Evolutionary conservation across 2,113 vertebrate genomes (phyloP).

Genomic region (Colinus virginianus): DNA sequence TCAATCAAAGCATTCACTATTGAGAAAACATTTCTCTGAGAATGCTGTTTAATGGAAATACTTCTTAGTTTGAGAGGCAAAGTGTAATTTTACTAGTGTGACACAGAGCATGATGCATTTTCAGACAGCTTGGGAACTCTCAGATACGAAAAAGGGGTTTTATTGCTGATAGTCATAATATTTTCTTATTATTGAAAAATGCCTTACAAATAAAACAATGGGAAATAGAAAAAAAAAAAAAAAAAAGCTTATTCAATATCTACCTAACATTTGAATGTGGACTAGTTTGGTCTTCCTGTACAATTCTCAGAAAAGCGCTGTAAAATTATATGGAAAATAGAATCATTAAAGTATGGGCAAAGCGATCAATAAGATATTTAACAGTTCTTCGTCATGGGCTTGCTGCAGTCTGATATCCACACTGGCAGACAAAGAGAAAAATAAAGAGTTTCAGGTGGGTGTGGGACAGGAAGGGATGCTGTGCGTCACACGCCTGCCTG

Average conservation of each 20-base stretch:
- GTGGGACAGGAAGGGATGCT: neutral
- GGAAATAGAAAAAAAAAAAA: conserved; percentile 20
- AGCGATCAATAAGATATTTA: neutral
- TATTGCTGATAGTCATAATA: neutral
- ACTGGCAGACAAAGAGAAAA: rapidly evolving
- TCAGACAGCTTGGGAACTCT: neutral
- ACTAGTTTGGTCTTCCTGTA: neutral
- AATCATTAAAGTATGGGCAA: neutral
- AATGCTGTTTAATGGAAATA: conserved; percentile 41
- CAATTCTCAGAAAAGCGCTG: neutral
- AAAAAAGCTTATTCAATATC: neutral
- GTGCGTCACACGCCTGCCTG: neutral
- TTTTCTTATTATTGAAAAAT: conserved; percentile 12
- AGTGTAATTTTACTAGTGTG: conserved; percentile 30
- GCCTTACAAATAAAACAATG: neutral
- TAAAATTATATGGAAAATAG: neutral
- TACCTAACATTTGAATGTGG: neutral
- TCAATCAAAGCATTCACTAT: conserved; percentile 50
- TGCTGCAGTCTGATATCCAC: neutral
- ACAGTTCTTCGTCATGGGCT: neutral
- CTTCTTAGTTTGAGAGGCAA: conserved; percentile 21
- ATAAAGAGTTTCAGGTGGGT: neutral
- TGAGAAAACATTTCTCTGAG: conserved; percentile 32
- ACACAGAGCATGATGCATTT: neutral
- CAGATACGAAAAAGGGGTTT: neutral